These are phyloP conservation scores for Siderastrea siderea DNA, from an alignment of 92 coral and sea anemone species.

Conservation along the genomic window DNA sequence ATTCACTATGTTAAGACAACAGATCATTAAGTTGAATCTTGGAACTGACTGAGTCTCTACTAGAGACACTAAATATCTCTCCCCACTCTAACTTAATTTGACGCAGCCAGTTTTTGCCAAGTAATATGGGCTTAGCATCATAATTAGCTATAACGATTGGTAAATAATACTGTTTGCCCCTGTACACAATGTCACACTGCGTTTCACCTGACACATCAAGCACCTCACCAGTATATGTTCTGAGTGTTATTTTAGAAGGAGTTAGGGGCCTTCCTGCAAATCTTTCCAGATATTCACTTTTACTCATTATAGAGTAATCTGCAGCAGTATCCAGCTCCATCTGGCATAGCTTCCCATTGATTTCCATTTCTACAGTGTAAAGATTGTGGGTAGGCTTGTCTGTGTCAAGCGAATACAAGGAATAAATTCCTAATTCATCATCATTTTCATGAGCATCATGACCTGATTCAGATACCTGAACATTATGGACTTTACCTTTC, in stretches of 20 bases:
- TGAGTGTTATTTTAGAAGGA: slow-evolving; percentile 5
- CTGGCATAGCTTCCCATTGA: slow-evolving; percentile 13
- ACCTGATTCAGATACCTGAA: not conserved
- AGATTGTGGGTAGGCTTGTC: not conserved
- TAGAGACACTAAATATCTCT: too few relatives aligned
- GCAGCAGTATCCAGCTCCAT: slow-evolving; percentile 59
- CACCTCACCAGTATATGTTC: slow-evolving; percentile 40
- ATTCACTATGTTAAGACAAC: slow-evolving; percentile 27
- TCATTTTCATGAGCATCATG: not conserved
- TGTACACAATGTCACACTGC: not conserved
- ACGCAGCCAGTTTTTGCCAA: too few relatives aligned
- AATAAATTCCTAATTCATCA: not conserved
- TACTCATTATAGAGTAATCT: slow-evolving; percentile 36
- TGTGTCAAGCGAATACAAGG: slow-evolving; percentile 5
- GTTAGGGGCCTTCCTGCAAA: not conserved
- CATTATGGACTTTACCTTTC: slow-evolving; percentile 1
- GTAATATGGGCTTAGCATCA: too few relatives aligned
- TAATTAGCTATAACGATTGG: too few relatives aligned
- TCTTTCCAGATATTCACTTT: not conserved
- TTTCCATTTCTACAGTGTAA: not conserved
- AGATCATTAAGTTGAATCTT: slow-evolving; percentile 31
- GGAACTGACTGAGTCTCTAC: not conserved
- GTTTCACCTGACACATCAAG: slow-evolving; percentile 36
- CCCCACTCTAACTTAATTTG: too few relatives aligned
- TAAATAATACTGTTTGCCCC: too few relatives aligned